phyloP scores from a whole-genome alignment of 1,140 invertebrate genomes.

The Zaprionus capensis region DNA sequence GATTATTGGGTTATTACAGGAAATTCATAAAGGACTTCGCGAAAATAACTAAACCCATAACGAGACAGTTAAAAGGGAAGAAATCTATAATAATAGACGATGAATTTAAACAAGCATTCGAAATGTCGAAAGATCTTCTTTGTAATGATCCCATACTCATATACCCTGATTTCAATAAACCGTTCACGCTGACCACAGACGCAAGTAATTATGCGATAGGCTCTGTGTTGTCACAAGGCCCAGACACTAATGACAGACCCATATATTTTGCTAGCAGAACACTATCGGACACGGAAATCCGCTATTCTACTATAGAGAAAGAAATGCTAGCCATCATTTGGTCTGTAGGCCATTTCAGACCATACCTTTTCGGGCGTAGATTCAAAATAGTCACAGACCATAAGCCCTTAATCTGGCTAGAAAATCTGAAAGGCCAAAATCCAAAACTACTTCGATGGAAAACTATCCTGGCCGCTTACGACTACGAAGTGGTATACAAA shows the following conservation, averaged over 20 bases:
- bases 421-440: background rate
- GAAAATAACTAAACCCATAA: constrained; percentile 31
- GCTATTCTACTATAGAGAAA: constrained; percentile 27
- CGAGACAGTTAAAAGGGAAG: constrained; percentile 19
- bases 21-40: constrained; percentile 25
- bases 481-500: constrained; percentile 10
- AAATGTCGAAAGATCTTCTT: constrained; percentile 13
- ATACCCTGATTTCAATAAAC: constrained; percentile 19
- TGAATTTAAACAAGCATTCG: constrained; percentile 10
- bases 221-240: background rate
- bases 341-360: background rate
- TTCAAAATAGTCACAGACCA: constrained; percentile 5
- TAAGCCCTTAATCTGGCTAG: background rate
- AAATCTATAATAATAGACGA: constrained; percentile 23
- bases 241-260: background rate
- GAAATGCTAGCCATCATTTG: constrained; percentile 22
- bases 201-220: constrained; percentile 14
- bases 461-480: background rate
- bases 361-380: constrained; percentile 2
- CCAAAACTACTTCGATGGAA: background rate
- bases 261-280: constrained; percentile 9
- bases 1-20: background rate
- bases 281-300: constrained; percentile 18
- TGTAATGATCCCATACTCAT: constrained; percentile 11
- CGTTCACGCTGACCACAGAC: constrained; percentile 26